phyloP scores from a whole-genome alignment of 2,113 vertebrate species.

The Crotophaga sulcirostris region DNA sequence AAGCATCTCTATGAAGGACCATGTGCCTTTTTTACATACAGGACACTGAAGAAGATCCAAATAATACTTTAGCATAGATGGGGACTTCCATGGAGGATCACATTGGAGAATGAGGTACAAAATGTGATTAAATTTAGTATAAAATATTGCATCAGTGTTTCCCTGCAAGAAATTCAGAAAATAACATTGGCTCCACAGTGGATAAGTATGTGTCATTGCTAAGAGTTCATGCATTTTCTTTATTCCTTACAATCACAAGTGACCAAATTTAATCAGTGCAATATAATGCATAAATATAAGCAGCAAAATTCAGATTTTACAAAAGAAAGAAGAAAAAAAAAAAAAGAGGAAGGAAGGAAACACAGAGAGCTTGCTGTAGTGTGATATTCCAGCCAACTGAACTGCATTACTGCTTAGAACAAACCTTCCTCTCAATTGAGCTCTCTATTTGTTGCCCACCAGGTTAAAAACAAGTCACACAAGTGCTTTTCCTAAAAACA shows the following conservation, averaged over 20 bases:
- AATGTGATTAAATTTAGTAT: conserved; percentile 74
- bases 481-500: neutral
- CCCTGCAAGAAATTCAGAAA: conserved; percentile 77
- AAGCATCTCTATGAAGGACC: conserved; percentile 84
- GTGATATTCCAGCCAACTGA: neutral
- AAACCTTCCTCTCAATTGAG: neutral
- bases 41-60: conserved; percentile 90
- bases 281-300: neutral
- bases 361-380: neutral
- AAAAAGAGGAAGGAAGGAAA: neutral
- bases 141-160: conserved; percentile 72
- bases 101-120: conserved; percentile 79
- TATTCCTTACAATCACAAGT: neutral
- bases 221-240: neutral
- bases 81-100: conserved; percentile 87
- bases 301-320: neutral
- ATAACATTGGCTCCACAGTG: neutral
- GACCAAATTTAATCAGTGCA: neutral
- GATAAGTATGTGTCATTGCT: neutral
- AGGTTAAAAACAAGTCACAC: neutral
- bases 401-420: neutral
- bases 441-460: neutral
- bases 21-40: conserved; percentile 83
- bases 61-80: conserved; percentile 80
- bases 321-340: no score